Evolutionary conservation across 2,888 invertebrate species (phyloP).

Genomic region (Zonitis immaculata): DNA sequence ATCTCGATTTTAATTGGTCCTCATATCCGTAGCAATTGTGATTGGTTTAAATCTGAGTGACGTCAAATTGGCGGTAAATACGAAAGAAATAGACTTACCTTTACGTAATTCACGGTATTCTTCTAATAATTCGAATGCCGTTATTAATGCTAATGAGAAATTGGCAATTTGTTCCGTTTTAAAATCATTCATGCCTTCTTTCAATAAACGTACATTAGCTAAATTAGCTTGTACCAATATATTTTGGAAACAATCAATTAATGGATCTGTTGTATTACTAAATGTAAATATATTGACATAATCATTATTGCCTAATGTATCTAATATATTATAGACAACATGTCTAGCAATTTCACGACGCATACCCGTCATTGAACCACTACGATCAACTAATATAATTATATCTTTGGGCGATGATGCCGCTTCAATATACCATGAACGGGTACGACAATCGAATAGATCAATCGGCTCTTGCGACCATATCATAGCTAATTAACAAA

Average conservation of each 20-base stretch:
- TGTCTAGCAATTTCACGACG: constrained; percentile 86
- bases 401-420: constrained; percentile 97
- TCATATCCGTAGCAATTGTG: no score
- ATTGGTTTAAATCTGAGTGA: no score
- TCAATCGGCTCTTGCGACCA: constrained; percentile 82
- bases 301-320: constrained; percentile 96
- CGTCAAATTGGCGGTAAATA: no score
- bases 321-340: constrained; percentile 83
- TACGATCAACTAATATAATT: constrained; percentile 62
- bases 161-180: constrained; percentile 89
- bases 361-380: constrained; percentile 64
- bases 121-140: constrained; percentile 84
- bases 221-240: constrained; percentile 88
- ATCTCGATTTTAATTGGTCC: no score
- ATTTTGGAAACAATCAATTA: constrained; percentile 86
- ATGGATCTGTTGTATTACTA: constrained; percentile 71
- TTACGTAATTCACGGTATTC: no score
- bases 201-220: constrained; percentile 77
- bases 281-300: constrained; percentile 96
- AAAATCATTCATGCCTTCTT: constrained; percentile 70
- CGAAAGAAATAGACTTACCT: no score
- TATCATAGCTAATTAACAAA: constrained; percentile 10
- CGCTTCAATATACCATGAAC: constrained; percentile 97
- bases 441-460: constrained; percentile 90
- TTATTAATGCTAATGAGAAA: constrained; percentile 82